Conservation (phyloP, 2,113 vertebrate genomes). For the Cynoglossus semilaevis region DNA sequence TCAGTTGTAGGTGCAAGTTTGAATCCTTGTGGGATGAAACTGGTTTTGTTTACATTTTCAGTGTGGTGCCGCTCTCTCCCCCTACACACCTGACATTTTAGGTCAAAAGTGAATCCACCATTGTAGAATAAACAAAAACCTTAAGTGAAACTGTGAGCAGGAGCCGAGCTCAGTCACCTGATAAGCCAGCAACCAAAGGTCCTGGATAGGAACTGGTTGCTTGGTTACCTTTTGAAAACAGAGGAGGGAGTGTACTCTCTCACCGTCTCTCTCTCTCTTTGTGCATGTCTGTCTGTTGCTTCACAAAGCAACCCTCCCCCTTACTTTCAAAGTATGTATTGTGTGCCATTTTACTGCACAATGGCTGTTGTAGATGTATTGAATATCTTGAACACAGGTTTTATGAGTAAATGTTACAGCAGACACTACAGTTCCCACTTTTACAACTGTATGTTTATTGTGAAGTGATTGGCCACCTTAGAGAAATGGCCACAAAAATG, state of each 20-base stretch:
- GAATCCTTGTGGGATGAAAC: neutral
- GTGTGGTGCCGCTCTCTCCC: neutral
- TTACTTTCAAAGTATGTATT: constrained; percentile 6
- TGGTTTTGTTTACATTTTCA: too few species aligned
- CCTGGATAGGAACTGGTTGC: constrained; percentile 65
- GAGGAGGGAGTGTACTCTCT: constrained; percentile 25
- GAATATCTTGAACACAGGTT: neutral
- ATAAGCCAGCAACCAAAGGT: constrained; percentile 60
- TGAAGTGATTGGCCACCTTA: neutral
- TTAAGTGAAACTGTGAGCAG: constrained; percentile 28
- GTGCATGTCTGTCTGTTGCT: constrained; percentile 15
- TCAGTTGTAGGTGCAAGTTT: neutral
- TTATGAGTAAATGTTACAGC: neutral
- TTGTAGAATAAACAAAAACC: constrained; percentile 38
- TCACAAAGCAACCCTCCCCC: constrained; percentile 42
- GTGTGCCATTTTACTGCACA: constrained; percentile 13
- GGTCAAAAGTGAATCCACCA: constrained; percentile 30
- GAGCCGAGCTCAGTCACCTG: constrained; percentile 63
- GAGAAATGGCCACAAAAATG: neutral
- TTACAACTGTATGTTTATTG: neutral
- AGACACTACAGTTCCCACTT: neutral
- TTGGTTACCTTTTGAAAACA: constrained; percentile 74
- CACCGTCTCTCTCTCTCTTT: neutral
- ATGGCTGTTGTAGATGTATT: neutral
- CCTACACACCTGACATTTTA: constrained; percentile 6